These are phyloP conservation scores for Leucophenga montana DNA, from an alignment of 2,888 invertebrate species.

Conservation along the genomic window DNA sequence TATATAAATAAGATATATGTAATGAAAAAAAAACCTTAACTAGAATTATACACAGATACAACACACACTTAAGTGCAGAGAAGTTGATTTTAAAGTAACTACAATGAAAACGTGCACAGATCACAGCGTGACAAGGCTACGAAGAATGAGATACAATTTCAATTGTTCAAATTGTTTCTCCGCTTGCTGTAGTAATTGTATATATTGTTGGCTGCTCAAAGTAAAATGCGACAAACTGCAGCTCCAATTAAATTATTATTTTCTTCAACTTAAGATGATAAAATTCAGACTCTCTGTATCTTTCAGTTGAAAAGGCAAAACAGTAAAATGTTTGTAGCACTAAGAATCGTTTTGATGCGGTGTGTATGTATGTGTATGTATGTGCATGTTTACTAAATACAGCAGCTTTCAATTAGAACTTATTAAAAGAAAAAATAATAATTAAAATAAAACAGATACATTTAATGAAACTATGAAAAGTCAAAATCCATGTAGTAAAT, in stretches of 20 bases:
- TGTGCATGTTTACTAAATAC: constrained; percentile 58
- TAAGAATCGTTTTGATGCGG: constrained; percentile 19
- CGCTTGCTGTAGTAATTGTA: no score
- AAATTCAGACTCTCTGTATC: neutral
- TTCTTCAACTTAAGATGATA: neutral
- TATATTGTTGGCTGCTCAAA: no score
- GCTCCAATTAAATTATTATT: neutral
- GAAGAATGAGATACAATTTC: no score
- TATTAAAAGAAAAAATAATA: constrained; percentile 20
- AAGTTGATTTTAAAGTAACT: constrained; percentile 19
- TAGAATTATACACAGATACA: constrained; percentile 5
- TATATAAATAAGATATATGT: constrained; percentile 67
- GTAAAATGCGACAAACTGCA: no score
- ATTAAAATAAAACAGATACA: constrained; percentile 21
- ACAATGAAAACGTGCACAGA: no score
- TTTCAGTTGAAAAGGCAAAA: constrained; percentile 13
- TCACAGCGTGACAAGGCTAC: no score
- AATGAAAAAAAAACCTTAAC: constrained; percentile 25
- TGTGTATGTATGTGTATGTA: constrained; percentile 58
- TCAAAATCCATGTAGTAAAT: constrained; percentile 5
- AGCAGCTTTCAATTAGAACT: constrained; percentile 55
- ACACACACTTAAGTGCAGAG: constrained; percentile 19
- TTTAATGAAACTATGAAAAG: constrained; percentile 5
- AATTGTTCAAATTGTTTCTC: no score
- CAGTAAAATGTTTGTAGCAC: constrained; percentile 21